Base-by-base conservation (phyloP, 2,888 invertebrate species). In the Parnassius glacialis region DNA sequence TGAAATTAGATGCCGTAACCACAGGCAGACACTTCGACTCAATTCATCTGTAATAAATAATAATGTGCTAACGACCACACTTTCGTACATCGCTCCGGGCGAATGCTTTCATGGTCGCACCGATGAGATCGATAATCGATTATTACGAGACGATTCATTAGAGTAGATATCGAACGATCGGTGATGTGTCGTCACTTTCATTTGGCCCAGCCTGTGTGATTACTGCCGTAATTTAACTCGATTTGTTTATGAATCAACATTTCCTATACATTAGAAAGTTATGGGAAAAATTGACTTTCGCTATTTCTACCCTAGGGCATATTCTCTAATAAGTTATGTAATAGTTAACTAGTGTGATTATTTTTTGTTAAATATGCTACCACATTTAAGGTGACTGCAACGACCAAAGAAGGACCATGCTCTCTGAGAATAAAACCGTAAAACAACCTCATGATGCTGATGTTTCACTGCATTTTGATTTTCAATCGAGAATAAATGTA, bases 261-360 rank as follows among this genome's bases (percentile, higher is more conserved):
- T 57, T 57, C 62, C 54, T 42, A 20, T 47, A 11, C 25, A 47
- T 54, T 62, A 62, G 62, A 62, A 62, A 62, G 62, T 51, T 12
- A 52, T 62, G 62, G 58, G 62, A 62, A 62, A 62, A 51, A 48
- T 25, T 45, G n/a, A 51, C 58, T 55, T 53, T 58, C 62, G 44
- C 44, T 44, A 43, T 41, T 57, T 58, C 12, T n/a, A 51, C 58
- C 41, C 51, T n/a, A 51, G 55, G 62, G 58, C 55, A 51, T 55
- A 54, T 54, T 62, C 52, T 52, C 13, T 55, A 41, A 55, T 45
- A 42, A 13, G 13, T 13, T 42, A 13, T 13, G 41, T 11, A 43
- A 43, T 11, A 11, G 43, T 11, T 43, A 43, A 43, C 43, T 11
- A 43, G 13, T 9, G 48, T 48, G 10, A 16, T 48, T 48, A 3